Evolutionary conservation across 2,113 vertebrate genomes (phyloP).

Genomic region (Sinosuthora webbiana): DNA sequence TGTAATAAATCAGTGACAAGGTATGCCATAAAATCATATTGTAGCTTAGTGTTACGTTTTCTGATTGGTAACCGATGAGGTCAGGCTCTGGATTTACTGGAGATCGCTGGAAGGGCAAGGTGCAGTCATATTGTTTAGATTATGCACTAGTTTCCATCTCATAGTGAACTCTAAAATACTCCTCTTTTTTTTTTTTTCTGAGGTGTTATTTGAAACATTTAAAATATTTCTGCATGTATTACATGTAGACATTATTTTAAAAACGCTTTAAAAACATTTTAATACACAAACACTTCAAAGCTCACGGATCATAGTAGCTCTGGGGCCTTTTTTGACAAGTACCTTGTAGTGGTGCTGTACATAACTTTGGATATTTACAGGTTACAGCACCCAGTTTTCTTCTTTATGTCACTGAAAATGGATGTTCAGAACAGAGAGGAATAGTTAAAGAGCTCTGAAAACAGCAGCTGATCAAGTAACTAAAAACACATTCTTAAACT

Average conservation of each 20-base stretch:
- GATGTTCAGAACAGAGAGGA: neutral
- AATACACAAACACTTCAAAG: neutral
- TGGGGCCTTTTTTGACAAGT: neutral
- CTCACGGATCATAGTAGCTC: neutral
- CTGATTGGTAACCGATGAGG: neutral
- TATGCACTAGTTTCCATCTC: neutral
- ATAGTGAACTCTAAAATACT: neutral
- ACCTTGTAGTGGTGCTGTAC: neutral
- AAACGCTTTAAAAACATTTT: neutral
- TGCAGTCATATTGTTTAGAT: constrained; percentile 23
- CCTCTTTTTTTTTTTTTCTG: neutral
- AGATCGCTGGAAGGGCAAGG: neutral
- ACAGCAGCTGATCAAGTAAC: neutral
- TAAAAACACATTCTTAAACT: neutral
- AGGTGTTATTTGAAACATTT: neutral
- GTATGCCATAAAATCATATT: neutral
- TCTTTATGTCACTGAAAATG: neutral
- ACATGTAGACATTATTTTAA: neutral
- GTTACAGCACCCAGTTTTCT: neutral
- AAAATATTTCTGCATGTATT: neutral
- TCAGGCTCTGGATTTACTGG: neutral
- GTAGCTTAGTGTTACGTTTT: neutral
- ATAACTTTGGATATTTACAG: neutral
- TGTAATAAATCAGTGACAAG: neutral
- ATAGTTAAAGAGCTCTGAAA: neutral